A percentile compares a stretch with the other conserved stretches of the same genome.
Conservation (phyloP, 2,888 invertebrate genomes). For the Macaria liturata region DNA sequence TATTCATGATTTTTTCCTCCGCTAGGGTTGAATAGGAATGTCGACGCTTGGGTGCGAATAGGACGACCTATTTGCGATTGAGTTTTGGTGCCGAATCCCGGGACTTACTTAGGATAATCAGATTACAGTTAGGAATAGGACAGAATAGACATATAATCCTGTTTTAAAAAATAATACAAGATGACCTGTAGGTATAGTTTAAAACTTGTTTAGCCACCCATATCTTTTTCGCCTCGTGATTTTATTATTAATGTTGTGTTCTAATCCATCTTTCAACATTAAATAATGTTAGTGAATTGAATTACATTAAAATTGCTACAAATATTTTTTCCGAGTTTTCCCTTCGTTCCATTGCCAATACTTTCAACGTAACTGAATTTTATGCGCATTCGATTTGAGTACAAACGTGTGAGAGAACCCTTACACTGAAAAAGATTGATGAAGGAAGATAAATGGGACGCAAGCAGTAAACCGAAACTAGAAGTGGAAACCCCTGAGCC, state of each 20-base stretch:
- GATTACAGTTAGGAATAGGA: slow-evolving; percentile 12
- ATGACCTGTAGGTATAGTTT: no score
- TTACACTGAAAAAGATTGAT: slow-evolving; percentile 20
- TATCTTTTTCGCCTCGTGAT: no score
- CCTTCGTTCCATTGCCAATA: no score
- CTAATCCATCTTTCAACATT: no score
- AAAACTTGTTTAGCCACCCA: no score
- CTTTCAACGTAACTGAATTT: no score
- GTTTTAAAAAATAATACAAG: no score
- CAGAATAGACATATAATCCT: slow-evolving; percentile 1
- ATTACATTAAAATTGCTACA: no score
- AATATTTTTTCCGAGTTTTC: no score
- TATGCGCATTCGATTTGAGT: background rate
- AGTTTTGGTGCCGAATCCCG: slow-evolving; percentile 7
- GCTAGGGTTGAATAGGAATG: slow-evolving; percentile 27
- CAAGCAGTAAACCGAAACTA: slow-evolving; percentile 21
- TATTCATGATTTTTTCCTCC: slow-evolving; percentile 25
- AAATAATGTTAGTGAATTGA: no score
- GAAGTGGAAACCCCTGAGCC: slow-evolving; percentile 15
- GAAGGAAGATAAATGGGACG: slow-evolving; percentile 23
- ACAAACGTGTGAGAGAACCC: slow-evolving; percentile 9
- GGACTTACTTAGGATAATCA: slow-evolving; percentile 15
- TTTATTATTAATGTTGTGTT: no score
- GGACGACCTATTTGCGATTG: slow-evolving; percentile 19
- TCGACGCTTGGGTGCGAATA: slow-evolving; percentile 21